Percentiles rank a stretch among this genome's conserved stretches.
These are phyloP conservation scores for Gnathonemus echidnorhynchus DNA, from an alignment of 2,113 vertebrate species.

Conservation along the genomic window DNA sequence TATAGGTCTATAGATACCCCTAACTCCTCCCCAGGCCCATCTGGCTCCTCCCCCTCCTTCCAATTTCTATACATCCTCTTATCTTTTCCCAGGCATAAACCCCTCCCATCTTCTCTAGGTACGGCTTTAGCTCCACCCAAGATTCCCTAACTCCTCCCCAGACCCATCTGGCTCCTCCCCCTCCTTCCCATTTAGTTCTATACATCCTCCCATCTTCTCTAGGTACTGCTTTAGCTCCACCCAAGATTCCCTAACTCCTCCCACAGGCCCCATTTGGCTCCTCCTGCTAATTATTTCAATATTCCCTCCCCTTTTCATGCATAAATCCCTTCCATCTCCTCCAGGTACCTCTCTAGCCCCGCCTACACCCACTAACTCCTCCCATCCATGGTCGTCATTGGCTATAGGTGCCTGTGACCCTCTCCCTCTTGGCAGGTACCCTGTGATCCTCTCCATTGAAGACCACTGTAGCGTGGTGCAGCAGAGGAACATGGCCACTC, in stretches of 20 bases:
- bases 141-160: neutral
- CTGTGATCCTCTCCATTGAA: constrained; percentile 77
- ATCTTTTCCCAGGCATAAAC: neutral
- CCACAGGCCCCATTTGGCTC: neutral
- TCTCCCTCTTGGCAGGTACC: constrained; percentile 55
- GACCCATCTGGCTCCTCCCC: neutral
- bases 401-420: neutral
- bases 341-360: neutral
- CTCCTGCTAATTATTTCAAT: neutral
- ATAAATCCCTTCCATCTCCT: neutral
- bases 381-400: neutral
- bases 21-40: neutral
- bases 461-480: constrained; percentile 84
- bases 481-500: constrained; percentile 81
- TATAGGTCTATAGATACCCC: neutral
- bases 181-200: too few relatives aligned
- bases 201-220: too few relatives aligned
- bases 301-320: neutral
- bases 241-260: neutral
- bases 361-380: neutral
- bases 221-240: neutral
- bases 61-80: neutral
- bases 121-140: neutral
- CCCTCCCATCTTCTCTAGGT: neutral
- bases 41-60: neutral